Evolutionary conservation across 2,113 vertebrate species (phyloP).

Genomic region (Actenoides lindsayi): DNA sequence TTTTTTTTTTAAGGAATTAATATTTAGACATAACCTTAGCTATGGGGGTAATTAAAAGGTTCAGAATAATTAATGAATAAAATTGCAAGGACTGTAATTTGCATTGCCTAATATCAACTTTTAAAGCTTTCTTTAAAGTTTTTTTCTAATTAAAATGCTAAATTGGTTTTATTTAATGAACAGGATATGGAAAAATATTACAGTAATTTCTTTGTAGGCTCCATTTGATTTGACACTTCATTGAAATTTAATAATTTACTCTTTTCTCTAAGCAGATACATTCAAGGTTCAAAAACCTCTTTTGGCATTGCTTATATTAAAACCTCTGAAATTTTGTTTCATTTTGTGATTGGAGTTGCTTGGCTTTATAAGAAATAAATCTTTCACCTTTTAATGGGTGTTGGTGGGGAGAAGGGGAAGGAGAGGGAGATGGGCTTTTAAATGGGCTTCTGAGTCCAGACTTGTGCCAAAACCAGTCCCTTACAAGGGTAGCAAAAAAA

Average conservation of each 20-base stretch:
- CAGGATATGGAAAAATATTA: background rate
- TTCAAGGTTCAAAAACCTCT: background rate
- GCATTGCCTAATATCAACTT: background rate
- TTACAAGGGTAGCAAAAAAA: background rate
- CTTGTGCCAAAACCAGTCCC: background rate
- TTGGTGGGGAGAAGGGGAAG: background rate
- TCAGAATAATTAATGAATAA: slow-evolving; percentile 39
- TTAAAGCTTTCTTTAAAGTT: background rate
- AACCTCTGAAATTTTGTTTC: background rate
- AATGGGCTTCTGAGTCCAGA: background rate
- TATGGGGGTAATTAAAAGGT: background rate
- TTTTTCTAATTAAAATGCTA: slow-evolving; percentile 9
- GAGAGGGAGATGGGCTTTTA: background rate
- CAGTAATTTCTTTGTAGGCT: background rate
- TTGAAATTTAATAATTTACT: slow-evolving; percentile 22
- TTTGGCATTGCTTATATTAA: background rate
- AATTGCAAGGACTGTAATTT: slow-evolving; percentile 9
- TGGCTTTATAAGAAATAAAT: background rate
- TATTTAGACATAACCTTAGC: slow-evolving; percentile 37
- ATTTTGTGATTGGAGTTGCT: background rate
- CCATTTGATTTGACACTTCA: background rate
- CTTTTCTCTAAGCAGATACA: background rate
- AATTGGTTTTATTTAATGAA: background rate
- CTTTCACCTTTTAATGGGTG: background rate
- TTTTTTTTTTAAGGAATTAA: slow-evolving; percentile 42